A percentile compares a stretch with the other conserved stretches of the same genome.
phyloP scores from a whole-genome alignment of 2,113 vertebrate species.

The Myanophis thanlyinensis region DNA sequence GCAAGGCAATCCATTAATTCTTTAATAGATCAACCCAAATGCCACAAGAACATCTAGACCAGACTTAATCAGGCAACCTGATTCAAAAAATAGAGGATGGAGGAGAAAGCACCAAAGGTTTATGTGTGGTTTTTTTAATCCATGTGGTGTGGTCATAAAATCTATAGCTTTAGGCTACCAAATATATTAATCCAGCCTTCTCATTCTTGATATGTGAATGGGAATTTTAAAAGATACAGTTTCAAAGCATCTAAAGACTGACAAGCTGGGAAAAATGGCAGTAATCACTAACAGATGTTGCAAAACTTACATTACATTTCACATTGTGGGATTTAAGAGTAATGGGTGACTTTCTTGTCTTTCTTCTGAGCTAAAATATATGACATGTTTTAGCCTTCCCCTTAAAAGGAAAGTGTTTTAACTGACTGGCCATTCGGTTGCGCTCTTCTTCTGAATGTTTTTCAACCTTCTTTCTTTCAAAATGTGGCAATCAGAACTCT shows the following conservation, averaged over 20 bases:
- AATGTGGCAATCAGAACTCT: background rate
- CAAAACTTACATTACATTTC: background rate
- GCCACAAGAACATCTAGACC: background rate
- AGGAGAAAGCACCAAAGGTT: background rate
- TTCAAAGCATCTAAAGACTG: background rate
- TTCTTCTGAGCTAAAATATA: background rate
- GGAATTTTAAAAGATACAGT: background rate
- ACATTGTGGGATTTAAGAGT: background rate
- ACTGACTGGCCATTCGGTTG: background rate
- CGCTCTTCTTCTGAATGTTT: background rate
- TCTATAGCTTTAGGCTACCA: background rate
- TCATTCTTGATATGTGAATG: background rate
- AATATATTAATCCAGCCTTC: background rate
- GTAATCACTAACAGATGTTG: background rate
- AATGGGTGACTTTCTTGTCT: background rate
- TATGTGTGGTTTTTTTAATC: background rate
- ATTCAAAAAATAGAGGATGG: background rate
- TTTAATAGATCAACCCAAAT: background rate
- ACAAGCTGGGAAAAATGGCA: background rate
- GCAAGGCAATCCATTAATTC: background rate
- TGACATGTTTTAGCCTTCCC: background rate
- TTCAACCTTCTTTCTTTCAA: background rate
- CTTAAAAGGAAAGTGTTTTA: background rate
- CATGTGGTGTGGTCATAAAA: background rate
- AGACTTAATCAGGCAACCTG: background rate